Evolutionary conservation across 2,888 invertebrate species (phyloP).

Genomic region (Norana najaformis): DNA sequence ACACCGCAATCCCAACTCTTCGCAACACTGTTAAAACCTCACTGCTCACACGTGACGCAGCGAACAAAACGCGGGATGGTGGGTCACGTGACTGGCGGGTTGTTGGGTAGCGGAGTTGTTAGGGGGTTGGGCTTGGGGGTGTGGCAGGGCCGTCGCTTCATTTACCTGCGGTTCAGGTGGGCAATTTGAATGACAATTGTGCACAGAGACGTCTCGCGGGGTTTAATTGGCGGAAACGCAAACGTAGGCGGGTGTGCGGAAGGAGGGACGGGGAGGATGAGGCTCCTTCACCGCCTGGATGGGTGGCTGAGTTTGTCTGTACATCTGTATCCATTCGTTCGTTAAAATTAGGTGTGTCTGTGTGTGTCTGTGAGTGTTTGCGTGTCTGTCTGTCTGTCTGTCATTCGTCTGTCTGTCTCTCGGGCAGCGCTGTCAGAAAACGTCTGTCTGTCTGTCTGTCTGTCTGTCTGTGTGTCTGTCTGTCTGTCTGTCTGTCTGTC

Average conservation of each 20-base stretch:
- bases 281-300: neutral
- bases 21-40: neutral
- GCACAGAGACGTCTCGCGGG: neutral
- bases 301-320: neutral
- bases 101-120: neutral
- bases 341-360: too few species aligned
- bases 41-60: neutral
- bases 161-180: constrained; percentile 13
- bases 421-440: too few species aligned
- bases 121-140: neutral
- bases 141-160: neutral
- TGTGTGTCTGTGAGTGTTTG: too few species aligned
- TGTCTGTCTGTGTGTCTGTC: neutral
- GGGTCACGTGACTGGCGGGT: neutral
- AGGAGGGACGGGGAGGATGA: neutral
- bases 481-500: neutral
- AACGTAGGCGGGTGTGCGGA: neutral
- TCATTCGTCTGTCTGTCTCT: too few species aligned
- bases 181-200: constrained; percentile 6
- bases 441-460: neutral
- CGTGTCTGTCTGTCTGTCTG: too few species aligned
- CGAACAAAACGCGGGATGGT: constrained; percentile 1
- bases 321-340: too few species aligned
- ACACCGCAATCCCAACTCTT: neutral
- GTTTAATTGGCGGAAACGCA: constrained; percentile 1